A percentile compares a stretch with the other conserved stretches of the same genome.
phyloP scores from a whole-genome alignment of 2,113 vertebrate genomes.

The Calonectris borealis region DNA sequence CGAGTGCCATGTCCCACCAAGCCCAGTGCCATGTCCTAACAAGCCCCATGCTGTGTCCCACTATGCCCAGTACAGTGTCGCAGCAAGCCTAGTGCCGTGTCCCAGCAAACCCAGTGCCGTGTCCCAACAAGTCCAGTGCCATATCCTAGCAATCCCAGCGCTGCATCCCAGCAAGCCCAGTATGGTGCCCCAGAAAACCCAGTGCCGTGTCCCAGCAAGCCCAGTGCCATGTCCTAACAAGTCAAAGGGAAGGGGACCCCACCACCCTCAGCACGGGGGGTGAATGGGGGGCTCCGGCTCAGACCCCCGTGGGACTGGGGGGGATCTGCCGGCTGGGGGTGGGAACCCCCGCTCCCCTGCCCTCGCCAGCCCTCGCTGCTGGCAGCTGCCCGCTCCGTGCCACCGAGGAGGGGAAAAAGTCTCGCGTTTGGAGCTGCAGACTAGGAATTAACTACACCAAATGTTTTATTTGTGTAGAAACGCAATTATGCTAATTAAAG shows the following conservation, averaged over 20 bases:
- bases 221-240: not conserved
- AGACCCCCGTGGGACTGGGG: not conserved
- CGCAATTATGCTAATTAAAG: conserved; percentile 66
- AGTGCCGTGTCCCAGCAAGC: not conserved
- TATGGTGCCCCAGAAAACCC: not conserved
- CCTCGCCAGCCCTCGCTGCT: not conserved
- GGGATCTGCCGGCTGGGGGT: not conserved
- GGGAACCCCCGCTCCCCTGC: not conserved
- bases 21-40: no score
- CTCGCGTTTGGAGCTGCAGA: not conserved
- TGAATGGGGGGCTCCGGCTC: not conserved
- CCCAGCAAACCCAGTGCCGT: fast-evolving
- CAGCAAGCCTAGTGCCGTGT: no score
- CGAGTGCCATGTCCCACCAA: no score
- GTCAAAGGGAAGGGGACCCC: not conserved
- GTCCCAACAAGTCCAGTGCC: not conserved
- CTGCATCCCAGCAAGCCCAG: no score
- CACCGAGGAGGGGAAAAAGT: not conserved
- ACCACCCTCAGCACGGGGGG: not conserved
- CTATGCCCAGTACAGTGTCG: no score
- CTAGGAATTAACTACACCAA: conserved; percentile 10
- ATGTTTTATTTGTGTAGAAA: conserved; percentile 61
- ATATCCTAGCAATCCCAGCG: no score
- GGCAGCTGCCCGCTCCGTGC: not conserved
- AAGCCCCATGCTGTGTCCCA: no score